A percentile compares a stretch with the other conserved stretches of the same genome.
Conservation (phyloP, 1,140 invertebrate species). For the Drosophila bocki region DNA sequence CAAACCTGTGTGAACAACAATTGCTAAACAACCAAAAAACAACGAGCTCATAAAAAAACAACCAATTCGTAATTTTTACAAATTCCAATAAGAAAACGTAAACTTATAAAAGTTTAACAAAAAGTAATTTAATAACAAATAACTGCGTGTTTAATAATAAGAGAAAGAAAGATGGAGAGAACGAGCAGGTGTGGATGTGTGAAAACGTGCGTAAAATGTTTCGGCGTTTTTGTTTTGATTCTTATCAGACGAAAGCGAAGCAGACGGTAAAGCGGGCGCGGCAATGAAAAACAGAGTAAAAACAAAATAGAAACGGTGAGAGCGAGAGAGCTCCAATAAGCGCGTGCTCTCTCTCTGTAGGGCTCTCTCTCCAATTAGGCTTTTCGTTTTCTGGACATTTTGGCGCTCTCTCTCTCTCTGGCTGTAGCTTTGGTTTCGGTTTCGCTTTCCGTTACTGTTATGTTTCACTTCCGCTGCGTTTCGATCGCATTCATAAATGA, state of each 20-base stretch:
- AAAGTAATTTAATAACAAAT: not conserved
- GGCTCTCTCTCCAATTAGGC: not conserved
- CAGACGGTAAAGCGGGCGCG: slow-evolving; percentile 57
- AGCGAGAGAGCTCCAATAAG: slow-evolving; percentile 28
- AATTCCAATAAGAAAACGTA: not conserved
- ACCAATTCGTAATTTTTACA: too few relatives aligned
- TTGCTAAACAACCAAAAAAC: not conserved
- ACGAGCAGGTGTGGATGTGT: not conserved
- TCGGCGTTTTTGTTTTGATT: slow-evolving; percentile 79
- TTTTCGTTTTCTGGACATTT: slow-evolving; percentile 27
- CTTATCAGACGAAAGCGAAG: slow-evolving; percentile 63
- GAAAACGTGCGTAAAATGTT: slow-evolving; percentile 57
- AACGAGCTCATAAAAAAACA: too few relatives aligned
- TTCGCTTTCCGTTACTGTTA: slow-evolving; percentile 11
- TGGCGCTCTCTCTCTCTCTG: not conserved
- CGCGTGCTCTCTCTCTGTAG: slow-evolving; percentile 3
- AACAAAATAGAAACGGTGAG: slow-evolving; percentile 70
- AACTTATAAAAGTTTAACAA: not conserved
- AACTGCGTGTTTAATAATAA: too few relatives aligned
- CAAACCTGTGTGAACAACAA: not conserved
- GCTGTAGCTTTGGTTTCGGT: slow-evolving; percentile 36
- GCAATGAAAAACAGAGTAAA: slow-evolving; percentile 70
- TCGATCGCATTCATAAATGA: slow-evolving; percentile 37
- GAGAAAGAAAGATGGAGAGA: not conserved
- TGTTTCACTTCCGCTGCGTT: slow-evolving; percentile 5